Conservation (phyloP, 1,140 invertebrate species). For the Eumeta japonica region DNA sequence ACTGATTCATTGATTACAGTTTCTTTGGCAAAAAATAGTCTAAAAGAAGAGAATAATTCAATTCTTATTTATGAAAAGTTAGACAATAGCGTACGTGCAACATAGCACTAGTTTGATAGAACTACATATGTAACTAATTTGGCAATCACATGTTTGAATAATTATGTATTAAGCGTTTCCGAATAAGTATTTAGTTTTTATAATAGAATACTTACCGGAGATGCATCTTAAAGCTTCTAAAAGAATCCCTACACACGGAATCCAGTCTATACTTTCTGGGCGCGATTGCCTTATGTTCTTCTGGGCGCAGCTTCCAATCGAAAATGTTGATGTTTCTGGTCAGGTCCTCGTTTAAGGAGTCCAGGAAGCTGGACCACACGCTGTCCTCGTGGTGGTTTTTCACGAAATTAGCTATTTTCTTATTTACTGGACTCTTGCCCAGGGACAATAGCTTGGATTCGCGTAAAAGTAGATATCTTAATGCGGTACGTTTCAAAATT, state of each 20-base stretch:
- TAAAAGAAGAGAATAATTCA: too few relatives aligned
- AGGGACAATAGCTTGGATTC: conserved; percentile 31
- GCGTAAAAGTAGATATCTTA: conserved; percentile 29
- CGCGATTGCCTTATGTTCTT: background rate
- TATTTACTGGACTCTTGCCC: conserved; percentile 35
- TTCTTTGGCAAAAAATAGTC: too few relatives aligned
- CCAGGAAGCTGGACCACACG: conserved; percentile 25
- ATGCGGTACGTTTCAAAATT: conserved; percentile 27
- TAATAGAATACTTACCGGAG: background rate
- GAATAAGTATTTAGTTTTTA: too few relatives aligned
- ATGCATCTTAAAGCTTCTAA: background rate
- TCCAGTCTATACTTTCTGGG: background rate
- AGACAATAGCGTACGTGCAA: too few relatives aligned
- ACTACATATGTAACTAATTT: too few relatives aligned
- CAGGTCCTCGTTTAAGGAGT: conserved; percentile 35
- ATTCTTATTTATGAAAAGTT: too few relatives aligned
- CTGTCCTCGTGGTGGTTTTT: conserved; percentile 22
- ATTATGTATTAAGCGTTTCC: too few relatives aligned
- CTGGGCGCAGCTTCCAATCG: conserved; percentile 11
- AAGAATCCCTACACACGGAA: background rate
- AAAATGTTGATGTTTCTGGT: conserved; percentile 33
- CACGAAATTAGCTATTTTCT: conserved; percentile 35
- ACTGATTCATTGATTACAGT: too few relatives aligned
- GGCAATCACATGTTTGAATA: too few relatives aligned
- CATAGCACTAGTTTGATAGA: too few relatives aligned